These are phyloP conservation scores for Chaenocephalus aceratus DNA, from an alignment of 2,113 vertebrate genomes.

Conservation along the genomic window DNA sequence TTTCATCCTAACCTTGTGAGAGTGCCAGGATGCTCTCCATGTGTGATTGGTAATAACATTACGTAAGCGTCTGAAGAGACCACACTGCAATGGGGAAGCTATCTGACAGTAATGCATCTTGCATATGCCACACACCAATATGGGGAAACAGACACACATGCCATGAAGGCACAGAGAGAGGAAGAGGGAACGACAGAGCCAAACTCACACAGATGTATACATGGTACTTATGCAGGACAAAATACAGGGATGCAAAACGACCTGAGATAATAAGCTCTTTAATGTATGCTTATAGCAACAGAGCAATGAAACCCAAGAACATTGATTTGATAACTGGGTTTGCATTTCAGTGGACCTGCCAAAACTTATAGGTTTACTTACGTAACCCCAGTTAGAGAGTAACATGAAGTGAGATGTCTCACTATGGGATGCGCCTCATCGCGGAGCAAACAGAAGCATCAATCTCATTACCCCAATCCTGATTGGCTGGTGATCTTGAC, in stretches of 20 bases:
- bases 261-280: slow-evolving; percentile 52
- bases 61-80: slow-evolving; percentile 69
- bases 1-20: slow-evolving; percentile 83
- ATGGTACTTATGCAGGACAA: background rate
- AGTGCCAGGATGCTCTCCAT: slow-evolving; percentile 75
- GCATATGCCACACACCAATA: slow-evolving; percentile 51
- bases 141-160: slow-evolving; percentile 31
- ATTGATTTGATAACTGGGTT: slow-evolving; percentile 58
- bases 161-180: slow-evolving; percentile 16
- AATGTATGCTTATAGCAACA: slow-evolving; percentile 61
- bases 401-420: too few species aligned
- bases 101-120: slow-evolving; percentile 66
- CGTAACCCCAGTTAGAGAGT: too few species aligned
- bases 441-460: too few species aligned
- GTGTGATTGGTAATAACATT: slow-evolving; percentile 78
- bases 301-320: slow-evolving; percentile 56
- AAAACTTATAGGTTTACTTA: slow-evolving; percentile 8
- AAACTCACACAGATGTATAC: background rate
- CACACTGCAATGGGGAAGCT: slow-evolving; percentile 50
- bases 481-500: too few species aligned
- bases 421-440: too few species aligned
- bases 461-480: too few species aligned
- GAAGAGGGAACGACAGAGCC: slow-evolving; percentile 2
- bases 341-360: slow-evolving; percentile 48
- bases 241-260: slow-evolving; percentile 50